Percentiles rank a stretch among this genome's conserved stretches.
Evolutionary conservation across 2,888 invertebrate genomes (phyloP).

Genomic region (Thereva nobilitata): DNA sequence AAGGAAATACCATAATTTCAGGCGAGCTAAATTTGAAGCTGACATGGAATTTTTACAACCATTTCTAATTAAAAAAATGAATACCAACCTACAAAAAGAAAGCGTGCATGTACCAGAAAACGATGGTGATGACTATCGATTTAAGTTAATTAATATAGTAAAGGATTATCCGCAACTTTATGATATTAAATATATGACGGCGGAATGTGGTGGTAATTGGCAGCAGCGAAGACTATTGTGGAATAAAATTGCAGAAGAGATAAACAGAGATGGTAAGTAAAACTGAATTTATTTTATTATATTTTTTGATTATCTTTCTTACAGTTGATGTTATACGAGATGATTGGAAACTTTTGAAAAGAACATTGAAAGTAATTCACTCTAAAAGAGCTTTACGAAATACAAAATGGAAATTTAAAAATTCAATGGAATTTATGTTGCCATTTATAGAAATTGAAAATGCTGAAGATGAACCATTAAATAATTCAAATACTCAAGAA

Average conservation of each 20-base stretch:
- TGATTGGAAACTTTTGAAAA: constrained; percentile 3
- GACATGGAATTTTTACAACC: constrained; percentile 9
- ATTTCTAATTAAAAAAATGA: constrained; percentile 1
- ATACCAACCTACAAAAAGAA: neutral
- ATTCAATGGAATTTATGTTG: constrained; percentile 4
- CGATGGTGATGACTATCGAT: neutral
- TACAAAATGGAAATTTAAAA: neutral
- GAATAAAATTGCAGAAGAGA: neutral
- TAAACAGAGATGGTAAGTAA: neutral
- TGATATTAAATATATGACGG: neutral
- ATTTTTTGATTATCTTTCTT: neutral
- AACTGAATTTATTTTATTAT: neutral
- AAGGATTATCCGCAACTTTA: constrained; percentile 6
- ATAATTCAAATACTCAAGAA: neutral
- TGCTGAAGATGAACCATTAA: neutral
- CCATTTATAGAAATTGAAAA: constrained; percentile 1
- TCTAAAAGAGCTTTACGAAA: neutral
- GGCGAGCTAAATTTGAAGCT: neutral
- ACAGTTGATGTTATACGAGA: neutral
- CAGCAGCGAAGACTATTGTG: neutral
- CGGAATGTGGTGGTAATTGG: neutral
- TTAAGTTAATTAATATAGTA: neutral
- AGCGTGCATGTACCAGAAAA: neutral
- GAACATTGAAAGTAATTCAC: neutral
- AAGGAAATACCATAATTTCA: neutral